phyloP scores from a whole-genome alignment of 37 sponge, comb jelly and placozoan species.

The Sycon ciliatum region DNA sequence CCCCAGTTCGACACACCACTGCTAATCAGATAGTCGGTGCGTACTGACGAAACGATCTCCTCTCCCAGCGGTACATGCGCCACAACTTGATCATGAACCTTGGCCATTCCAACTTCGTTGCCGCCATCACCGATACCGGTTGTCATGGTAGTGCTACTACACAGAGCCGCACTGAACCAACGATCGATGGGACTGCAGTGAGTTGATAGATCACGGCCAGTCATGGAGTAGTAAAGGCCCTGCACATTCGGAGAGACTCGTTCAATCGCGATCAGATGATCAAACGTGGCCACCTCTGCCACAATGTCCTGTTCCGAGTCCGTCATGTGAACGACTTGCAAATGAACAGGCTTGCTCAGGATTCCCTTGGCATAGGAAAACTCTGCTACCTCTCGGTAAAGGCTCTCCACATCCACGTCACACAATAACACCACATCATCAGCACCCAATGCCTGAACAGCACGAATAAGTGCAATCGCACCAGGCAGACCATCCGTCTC shows the following conservation, averaged over 20 bases:
- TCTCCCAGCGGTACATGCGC: constrained; percentile 34
- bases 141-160: constrained; percentile 14
- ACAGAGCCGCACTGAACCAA: constrained; percentile 38
- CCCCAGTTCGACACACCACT: constrained; percentile 94
- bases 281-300: constrained; percentile 26
- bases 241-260: constrained; percentile 48
- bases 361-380: too few relatives aligned
- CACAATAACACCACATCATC: too few relatives aligned
- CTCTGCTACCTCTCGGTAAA: too few relatives aligned
- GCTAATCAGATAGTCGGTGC: constrained; percentile 47
- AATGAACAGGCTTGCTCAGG: too few relatives aligned
- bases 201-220: constrained; percentile 39
- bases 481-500: constrained; percentile 79
- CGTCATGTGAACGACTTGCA: too few relatives aligned
- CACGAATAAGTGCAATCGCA: constrained; percentile 50
- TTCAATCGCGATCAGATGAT: constrained; percentile 78
- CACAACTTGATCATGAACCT: constrained; percentile 39
- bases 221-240: constrained; percentile 69
- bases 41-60: constrained; percentile 39
- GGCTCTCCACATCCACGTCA: too few relatives aligned
- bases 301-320: too few relatives aligned
- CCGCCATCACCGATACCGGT: constrained; percentile 89
- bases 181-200: constrained; percentile 55
- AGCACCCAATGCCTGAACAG: constrained; percentile 36
- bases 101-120: constrained; percentile 92